Percentiles rank a stretch among this genome's conserved stretches.
Evolutionary conservation across 2,113 vertebrate species (phyloP).

Genomic region (Etia nguti): DNA sequence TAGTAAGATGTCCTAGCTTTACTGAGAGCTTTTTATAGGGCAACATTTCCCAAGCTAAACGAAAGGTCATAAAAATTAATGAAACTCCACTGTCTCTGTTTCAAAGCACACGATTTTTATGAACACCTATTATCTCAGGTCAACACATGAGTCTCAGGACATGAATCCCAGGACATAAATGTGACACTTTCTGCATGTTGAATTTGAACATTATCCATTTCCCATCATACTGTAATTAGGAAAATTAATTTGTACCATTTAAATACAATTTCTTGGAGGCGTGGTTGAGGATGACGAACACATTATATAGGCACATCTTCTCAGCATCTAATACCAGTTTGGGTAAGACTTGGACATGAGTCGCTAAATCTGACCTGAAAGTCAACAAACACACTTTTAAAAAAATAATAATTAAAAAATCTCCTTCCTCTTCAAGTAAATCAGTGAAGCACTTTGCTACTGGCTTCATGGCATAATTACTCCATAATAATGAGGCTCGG

Average conservation of each 20-base stretch:
- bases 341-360: neutral
- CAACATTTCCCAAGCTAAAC: neutral
- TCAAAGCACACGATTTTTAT: neutral
- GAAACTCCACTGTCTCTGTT: neutral
- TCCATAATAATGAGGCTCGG: conserved; percentile 17
- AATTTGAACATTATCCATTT: no score
- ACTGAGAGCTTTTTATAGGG: fast-evolving
- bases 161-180: neutral
- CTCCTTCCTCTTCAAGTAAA: neutral
- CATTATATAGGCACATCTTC: neutral
- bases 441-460: neutral
- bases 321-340: neutral
- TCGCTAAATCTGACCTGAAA: neutral
- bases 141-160: fast-evolving
- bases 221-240: neutral
- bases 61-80: neutral
- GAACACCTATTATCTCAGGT: neutral
- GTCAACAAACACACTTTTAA: neutral
- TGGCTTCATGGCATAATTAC: neutral
- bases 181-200: neutral
- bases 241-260: neutral
- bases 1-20: neutral
- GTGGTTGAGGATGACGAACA: neutral
- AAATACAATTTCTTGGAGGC: neutral
- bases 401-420: neutral